Conservation (phyloP, 2,888 invertebrate species). For the Cremastinae sp. region DNA sequence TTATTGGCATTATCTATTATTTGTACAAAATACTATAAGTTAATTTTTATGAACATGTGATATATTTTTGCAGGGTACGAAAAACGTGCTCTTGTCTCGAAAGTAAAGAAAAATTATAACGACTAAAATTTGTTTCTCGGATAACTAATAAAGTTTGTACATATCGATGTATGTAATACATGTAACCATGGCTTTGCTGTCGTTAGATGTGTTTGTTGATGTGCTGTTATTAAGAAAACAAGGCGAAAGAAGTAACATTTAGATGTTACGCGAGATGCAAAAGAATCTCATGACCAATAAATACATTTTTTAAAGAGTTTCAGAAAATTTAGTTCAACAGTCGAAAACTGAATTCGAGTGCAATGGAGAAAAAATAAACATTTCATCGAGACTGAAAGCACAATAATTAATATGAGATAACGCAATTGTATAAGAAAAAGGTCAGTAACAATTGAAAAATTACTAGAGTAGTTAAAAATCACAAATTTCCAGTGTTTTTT, state of each 20-base stretch:
- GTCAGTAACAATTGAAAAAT: neutral
- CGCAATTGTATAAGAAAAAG: neutral
- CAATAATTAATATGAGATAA: conserved; percentile 23
- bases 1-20: conserved; percentile 57
- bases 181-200: conserved; percentile 21
- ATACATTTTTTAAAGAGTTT: conserved; percentile 13
- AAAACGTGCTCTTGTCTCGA: conserved; percentile 32
- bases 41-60: conserved; percentile 57
- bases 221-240: conserved; percentile 17
- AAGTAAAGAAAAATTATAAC: conserved; percentile 14
- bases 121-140: conserved; percentile 37
- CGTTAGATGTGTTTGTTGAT: conserved; percentile 26
- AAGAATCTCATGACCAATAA: conserved; percentile 43
- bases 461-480: conserved; percentile 26
- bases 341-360: conserved; percentile 24
- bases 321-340: neutral
- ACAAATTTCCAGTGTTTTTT: conserved; percentile 56
- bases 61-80: conserved; percentile 58
- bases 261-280: neutral
- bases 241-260: conserved; percentile 2
- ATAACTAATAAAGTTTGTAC: conserved; percentile 48
- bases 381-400: conserved; percentile 55
- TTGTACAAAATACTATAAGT: conserved; percentile 58
- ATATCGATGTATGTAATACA: conserved; percentile 45
- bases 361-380: conserved; percentile 21